Percentiles rank a stretch among this genome's conserved stretches.
phyloP scores from a whole-genome alignment of 1,140 invertebrate species.

The Pogonognathellus flavescens region DNA sequence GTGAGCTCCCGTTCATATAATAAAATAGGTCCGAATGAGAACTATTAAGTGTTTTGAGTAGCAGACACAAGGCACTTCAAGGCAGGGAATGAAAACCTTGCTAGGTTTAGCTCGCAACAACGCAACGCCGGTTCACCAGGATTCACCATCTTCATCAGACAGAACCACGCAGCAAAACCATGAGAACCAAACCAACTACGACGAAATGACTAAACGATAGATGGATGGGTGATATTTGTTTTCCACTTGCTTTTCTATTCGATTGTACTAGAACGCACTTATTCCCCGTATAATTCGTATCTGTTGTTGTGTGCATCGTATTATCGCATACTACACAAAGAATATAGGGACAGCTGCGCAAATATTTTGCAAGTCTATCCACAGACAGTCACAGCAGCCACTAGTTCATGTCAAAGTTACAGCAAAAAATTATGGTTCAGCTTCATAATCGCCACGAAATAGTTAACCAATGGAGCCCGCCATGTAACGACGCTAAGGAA shows the following conservation, averaged over 20 bases:
- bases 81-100: too few species aligned
- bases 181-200: neutral
- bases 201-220: neutral
- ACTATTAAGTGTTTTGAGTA: too few species aligned
- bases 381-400: neutral
- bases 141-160: too few species aligned
- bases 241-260: neutral
- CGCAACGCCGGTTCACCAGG: too few species aligned
- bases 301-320: neutral
- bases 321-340: neutral
- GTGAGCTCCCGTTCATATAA: too few species aligned
- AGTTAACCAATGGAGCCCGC: constrained; percentile 22
- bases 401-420: constrained; percentile 11
- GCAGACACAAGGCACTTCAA: too few species aligned
- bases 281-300: too few species aligned
- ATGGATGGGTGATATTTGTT: constrained; percentile 4
- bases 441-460: constrained; percentile 7
- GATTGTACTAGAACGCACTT: too few species aligned
- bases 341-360: constrained; percentile 6
- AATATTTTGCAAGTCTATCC: constrained; percentile 28
- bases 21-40: too few species aligned
- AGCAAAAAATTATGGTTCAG: neutral
- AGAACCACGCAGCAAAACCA: neutral
- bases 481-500: neutral
- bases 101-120: too few species aligned